Percentiles rank a stretch among this genome's conserved stretches.
These are phyloP conservation scores for Rotaria socialis DNA, from an alignment of 2,888 invertebrate genomes.

Conservation along the genomic window DNA sequence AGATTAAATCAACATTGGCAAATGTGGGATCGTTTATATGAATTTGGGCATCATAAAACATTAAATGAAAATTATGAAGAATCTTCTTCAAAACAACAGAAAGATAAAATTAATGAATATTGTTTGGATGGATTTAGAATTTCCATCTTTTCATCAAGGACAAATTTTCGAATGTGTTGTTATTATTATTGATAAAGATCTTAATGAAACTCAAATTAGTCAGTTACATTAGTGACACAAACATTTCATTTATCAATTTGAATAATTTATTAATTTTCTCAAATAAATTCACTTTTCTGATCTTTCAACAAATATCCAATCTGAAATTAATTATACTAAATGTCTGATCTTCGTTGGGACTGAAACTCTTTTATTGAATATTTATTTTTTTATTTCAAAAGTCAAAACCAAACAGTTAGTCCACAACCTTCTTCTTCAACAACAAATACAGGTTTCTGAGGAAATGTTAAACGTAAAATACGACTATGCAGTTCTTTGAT, in stretches of 20 bases:
- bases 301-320: too few species aligned
- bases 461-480: not conserved
- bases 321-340: too few species aligned
- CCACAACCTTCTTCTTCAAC: not conserved
- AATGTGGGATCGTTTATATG: not conserved
- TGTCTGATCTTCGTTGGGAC: too few species aligned
- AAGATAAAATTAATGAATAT: conserved; percentile 39
- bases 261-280: too few species aligned
- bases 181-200: conserved; percentile 67
- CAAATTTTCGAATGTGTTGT: conserved; percentile 83
- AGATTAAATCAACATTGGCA: too few species aligned
- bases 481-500: not conserved
- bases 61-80: not conserved
- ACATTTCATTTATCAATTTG: too few species aligned
- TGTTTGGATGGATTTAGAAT: conserved; percentile 58
- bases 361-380: too few species aligned
- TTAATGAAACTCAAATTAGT: conserved; percentile 18
- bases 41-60: not conserved
- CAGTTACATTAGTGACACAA: too few species aligned
- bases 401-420: not conserved
- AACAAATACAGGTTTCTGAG: not conserved
- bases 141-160: conserved; percentile 79
- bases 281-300: too few species aligned
- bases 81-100: not conserved
- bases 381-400: not conserved